phyloP scores from a whole-genome alignment of 2,797 vertebrate genomes.

The Microcaecilia unicolor region DNA sequence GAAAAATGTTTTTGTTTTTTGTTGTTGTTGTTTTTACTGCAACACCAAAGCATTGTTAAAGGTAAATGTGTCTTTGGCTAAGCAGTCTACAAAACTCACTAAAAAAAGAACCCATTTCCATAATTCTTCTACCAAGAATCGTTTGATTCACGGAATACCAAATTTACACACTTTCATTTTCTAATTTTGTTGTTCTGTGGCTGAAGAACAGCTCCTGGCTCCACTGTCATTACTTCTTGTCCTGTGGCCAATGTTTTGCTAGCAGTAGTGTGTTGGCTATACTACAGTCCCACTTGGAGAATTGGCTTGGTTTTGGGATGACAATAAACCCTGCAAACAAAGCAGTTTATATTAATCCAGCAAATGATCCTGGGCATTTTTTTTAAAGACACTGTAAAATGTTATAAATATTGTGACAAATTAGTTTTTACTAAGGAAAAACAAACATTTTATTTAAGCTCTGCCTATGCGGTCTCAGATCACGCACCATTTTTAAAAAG shows the following conservation, averaged over 20 bases:
- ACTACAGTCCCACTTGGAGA: slow-evolving; percentile 95
- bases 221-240: slow-evolving; percentile 53
- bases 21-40: slow-evolving; percentile 44
- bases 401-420: no score
- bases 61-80: slow-evolving; percentile 38
- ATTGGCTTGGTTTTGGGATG: slow-evolving; percentile 91
- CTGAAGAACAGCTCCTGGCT: slow-evolving; percentile 75
- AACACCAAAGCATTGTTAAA: slow-evolving; percentile 32
- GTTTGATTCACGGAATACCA: slow-evolving; percentile 49
- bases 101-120: slow-evolving; percentile 36
- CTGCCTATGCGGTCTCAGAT: background rate
- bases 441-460: background rate
- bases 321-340: slow-evolving; percentile 90
- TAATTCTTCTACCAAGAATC: slow-evolving; percentile 40
- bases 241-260: slow-evolving; percentile 68
- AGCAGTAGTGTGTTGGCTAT: slow-evolving; percentile 80
- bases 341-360: slow-evolving; percentile 64
- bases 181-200: slow-evolving; percentile 68
- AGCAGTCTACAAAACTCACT: slow-evolving; percentile 33
- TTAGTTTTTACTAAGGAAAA: no score
- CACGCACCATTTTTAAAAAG: no score
- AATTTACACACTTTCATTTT: slow-evolving; percentile 35
- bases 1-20: no score
- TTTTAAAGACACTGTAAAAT: no score
- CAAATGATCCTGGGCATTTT: slow-evolving; percentile 41